Conservation (phyloP, 2,113 vertebrate genomes). For the Hiodon alosoides region DNA sequence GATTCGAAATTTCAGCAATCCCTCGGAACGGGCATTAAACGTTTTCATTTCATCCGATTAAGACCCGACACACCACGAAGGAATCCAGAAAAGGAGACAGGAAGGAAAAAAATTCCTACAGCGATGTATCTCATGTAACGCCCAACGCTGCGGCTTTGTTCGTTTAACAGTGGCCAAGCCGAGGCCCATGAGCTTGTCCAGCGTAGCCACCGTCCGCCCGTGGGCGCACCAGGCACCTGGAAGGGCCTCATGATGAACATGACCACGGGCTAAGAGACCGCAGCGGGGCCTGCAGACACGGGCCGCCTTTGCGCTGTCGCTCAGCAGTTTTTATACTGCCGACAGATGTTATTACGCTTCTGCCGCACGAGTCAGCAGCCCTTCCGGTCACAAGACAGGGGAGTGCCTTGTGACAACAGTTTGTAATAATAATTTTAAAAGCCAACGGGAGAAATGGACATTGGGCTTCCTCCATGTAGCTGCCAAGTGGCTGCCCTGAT, state of each 20-base stretch:
- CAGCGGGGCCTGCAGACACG: neutral
- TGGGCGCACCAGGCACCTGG: neutral
- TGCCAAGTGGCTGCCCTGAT: neutral
- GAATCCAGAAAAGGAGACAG: conserved; percentile 20
- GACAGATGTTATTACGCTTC: conserved; percentile 28
- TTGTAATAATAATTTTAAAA: neutral
- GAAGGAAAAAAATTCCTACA: neutral
- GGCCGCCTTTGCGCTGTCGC: conserved; percentile 25
- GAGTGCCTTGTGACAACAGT: neutral
- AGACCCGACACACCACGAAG: conserved; percentile 18
- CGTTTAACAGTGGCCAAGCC: neutral
- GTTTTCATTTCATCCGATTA: conserved; percentile 32
- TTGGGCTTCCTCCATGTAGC: neutral
- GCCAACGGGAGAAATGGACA: neutral
- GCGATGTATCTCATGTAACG: neutral
- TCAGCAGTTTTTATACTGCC: conserved; percentile 23
- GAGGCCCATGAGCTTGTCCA: neutral
- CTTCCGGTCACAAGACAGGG: conserved; percentile 15
- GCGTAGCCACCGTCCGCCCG: neutral
- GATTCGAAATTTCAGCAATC: conserved; percentile 32
- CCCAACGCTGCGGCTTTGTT: neutral
- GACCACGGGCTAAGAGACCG: neutral
- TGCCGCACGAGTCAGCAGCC: conserved; percentile 26
- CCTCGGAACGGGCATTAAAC: conserved; percentile 41
- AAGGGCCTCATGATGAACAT: neutral